phyloP scores from a whole-genome alignment of 2,888 invertebrate species.

The Lysandra bellargus region DNA sequence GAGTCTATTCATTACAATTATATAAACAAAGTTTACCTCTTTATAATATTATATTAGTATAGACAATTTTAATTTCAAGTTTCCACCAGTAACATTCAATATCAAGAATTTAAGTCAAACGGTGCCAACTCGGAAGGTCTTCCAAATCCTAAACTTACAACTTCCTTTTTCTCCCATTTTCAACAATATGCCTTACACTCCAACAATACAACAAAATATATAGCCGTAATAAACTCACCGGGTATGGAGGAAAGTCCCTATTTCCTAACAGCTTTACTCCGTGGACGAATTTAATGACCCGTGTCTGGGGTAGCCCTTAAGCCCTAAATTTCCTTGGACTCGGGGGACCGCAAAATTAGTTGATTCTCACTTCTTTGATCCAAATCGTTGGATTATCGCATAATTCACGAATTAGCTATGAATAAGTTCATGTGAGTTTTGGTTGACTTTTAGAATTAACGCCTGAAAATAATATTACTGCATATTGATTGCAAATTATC shows the following conservation, averaged over 20 bases:
- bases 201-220: slow-evolving; percentile 8
- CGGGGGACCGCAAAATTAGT: slow-evolving; percentile 29
- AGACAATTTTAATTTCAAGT: too few relatives aligned
- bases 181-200: background rate
- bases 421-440: background rate
- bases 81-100: background rate
- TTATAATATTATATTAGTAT: too few relatives aligned
- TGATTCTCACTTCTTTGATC: slow-evolving; percentile 37
- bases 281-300: slow-evolving; percentile 50
- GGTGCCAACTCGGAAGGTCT: background rate
- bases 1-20: too few relatives aligned
- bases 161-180: background rate
- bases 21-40: too few relatives aligned
- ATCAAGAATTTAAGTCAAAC: too few relatives aligned
- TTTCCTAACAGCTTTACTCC: slow-evolving; percentile 25
- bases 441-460: background rate
- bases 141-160: background rate
- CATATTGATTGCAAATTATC: background rate
- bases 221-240: background rate
- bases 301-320: slow-evolving; percentile 44
- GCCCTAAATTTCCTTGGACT: slow-evolving; percentile 32
- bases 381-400: slow-evolving; percentile 16
- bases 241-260: background rate
- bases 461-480: too few relatives aligned
- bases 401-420: slow-evolving; percentile 20